Evolutionary conservation across 2,888 invertebrate genomes (phyloP).

Genomic region (Leptinotarsa juncta): DNA sequence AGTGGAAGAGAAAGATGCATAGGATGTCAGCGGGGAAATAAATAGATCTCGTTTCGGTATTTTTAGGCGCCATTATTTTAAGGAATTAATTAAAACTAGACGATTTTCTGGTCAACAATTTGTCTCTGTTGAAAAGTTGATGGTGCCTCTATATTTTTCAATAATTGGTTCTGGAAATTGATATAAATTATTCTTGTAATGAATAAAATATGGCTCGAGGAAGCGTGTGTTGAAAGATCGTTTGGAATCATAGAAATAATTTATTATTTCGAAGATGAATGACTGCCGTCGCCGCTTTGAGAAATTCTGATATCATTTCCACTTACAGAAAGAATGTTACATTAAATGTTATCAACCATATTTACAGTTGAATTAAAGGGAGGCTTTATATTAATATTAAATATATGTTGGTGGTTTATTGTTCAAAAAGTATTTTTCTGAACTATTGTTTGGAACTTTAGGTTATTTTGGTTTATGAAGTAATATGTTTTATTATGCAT

Average conservation of each 20-base stretch:
- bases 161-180: conserved; percentile 38
- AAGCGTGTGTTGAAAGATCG: conserved; percentile 18
- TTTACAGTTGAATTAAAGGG: neutral
- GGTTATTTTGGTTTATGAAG: too few relatives aligned
- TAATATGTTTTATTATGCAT: too few relatives aligned
- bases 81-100: conserved; percentile 40
- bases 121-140: conserved; percentile 39
- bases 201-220: conserved; percentile 24
- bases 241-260: conserved; percentile 18
- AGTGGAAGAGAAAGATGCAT: conserved; percentile 33
- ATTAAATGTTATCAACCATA: too few relatives aligned
- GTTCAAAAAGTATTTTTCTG: too few relatives aligned
- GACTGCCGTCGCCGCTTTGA: neutral
- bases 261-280: conserved; percentile 14
- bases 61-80: conserved; percentile 42
- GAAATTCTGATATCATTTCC: neutral
- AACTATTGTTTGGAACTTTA: too few relatives aligned
- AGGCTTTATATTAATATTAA: neutral
- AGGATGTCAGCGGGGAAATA: conserved; percentile 36
- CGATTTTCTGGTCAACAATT: conserved; percentile 35
- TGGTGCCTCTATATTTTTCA: conserved; percentile 28
- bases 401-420: too few relatives aligned
- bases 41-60: conserved; percentile 38
- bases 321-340: neutral
- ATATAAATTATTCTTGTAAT: conserved; percentile 25